Conservation (phyloP, 2,888 invertebrate species). For the Piscicola geometra region DNA sequence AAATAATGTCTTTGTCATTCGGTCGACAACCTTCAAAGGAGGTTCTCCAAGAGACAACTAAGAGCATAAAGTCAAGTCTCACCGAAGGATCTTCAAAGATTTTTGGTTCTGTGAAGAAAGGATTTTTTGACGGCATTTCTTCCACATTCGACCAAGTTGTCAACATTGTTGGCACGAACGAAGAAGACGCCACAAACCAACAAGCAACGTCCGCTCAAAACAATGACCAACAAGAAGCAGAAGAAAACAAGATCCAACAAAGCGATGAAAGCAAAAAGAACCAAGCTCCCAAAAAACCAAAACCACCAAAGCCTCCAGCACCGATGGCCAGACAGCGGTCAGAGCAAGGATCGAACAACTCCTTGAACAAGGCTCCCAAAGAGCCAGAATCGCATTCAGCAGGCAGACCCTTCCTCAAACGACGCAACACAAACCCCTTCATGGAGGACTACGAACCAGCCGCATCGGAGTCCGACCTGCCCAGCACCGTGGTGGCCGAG, state of each 20-base stretch:
- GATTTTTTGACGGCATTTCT: slow-evolving; percentile 40
- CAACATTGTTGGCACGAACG: slow-evolving; percentile 37
- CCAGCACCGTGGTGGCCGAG: slow-evolving; percentile 12
- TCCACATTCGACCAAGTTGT: slow-evolving; percentile 40
- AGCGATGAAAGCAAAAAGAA: slow-evolving; percentile 9
- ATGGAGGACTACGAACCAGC: slow-evolving; percentile 35
- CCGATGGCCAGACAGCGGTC: slow-evolving; percentile 27
- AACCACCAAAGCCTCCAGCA: slow-evolving; percentile 35
- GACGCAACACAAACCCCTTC: slow-evolving; percentile 39
- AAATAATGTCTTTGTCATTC: slow-evolving; percentile 36
- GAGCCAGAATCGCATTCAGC: background rate
- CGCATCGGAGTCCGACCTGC: slow-evolving; percentile 28
- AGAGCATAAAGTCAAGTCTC: slow-evolving; percentile 38
- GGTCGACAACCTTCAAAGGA: slow-evolving; percentile 35
- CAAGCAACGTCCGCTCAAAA: slow-evolving; percentile 38
- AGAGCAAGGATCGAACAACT: slow-evolving; percentile 30
- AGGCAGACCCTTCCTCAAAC: slow-evolving; percentile 30
- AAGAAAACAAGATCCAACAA: background rate
- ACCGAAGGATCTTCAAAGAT: slow-evolving; percentile 41
- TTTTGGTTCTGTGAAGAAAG: slow-evolving; percentile 41
- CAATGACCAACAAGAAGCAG: slow-evolving; percentile 4
- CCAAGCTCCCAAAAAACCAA: slow-evolving; percentile 12
- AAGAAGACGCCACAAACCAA: slow-evolving; percentile 36
- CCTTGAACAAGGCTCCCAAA: slow-evolving; percentile 21
- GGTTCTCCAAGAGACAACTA: slow-evolving; percentile 29